Percentiles rank a stretch among this genome's conserved stretches.
Evolutionary conservation across 2,888 invertebrate species (phyloP).

Genomic region (Caenorhabditis auriculariae): DNA sequence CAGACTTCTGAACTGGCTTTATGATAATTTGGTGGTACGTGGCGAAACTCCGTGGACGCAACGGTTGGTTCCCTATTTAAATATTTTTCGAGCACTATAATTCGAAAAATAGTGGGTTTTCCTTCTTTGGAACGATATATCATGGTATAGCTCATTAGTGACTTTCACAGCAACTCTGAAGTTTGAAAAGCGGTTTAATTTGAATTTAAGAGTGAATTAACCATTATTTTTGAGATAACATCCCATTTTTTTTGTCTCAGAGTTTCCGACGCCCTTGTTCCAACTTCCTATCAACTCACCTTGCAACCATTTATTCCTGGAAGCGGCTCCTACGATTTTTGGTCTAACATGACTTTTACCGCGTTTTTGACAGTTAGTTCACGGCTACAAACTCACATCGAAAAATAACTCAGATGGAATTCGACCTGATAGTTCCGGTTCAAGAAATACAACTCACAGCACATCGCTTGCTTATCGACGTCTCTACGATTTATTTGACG

Average conservation of each 20-base stretch:
- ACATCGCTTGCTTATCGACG: slow-evolving; percentile 17
- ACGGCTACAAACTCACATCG: too few relatives aligned
- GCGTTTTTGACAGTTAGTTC: slow-evolving; percentile 11
- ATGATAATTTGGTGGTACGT: slow-evolving; percentile 27
- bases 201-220: background rate
- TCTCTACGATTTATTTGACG: background rate
- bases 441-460: slow-evolving; percentile 14
- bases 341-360: slow-evolving; percentile 29
- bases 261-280: slow-evolving; percentile 5
- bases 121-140: too few relatives aligned
- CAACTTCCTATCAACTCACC: slow-evolving; percentile 5
- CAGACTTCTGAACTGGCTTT: slow-evolving; percentile 21
- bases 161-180: too few relatives aligned
- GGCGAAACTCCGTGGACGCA: slow-evolving; percentile 31
- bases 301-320: slow-evolving; percentile 28
- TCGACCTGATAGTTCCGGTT: slow-evolving; percentile 5
- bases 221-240: too few relatives aligned
- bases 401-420: slow-evolving; percentile 2
- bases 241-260: too few relatives aligned
- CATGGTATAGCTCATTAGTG: too few relatives aligned
- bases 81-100: too few relatives aligned
- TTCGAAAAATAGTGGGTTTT: too few relatives aligned
- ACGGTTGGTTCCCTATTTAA: too few relatives aligned
- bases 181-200: too few relatives aligned
- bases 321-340: slow-evolving; percentile 4